Evolutionary conservation across 2,113 vertebrate genomes (phyloP).

Genomic region (Leptocoma aspasia): DNA sequence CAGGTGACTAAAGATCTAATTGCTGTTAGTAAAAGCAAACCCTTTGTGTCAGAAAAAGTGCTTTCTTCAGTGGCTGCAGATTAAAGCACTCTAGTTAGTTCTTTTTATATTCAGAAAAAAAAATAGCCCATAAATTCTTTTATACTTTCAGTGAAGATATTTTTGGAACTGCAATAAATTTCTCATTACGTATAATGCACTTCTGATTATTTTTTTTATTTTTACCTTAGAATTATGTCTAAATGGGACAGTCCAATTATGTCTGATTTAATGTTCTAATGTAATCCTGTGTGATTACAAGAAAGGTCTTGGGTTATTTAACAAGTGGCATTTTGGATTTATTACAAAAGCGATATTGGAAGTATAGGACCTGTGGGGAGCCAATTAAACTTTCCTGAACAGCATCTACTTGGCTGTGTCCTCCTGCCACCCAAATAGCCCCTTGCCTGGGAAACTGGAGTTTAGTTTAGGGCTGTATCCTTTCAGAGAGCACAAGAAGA

Average conservation of each 20-base stretch:
- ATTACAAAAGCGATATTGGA: background rate
- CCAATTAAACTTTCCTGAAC: constrained; percentile 46
- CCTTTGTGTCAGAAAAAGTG: background rate
- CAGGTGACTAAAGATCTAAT: constrained; percentile 20
- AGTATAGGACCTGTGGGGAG: constrained; percentile 23
- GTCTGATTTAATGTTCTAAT: constrained; percentile 56
- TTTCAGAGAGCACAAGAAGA: background rate
- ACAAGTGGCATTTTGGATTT: constrained; percentile 42
- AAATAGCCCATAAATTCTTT: constrained; percentile 49
- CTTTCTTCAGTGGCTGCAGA: constrained; percentile 20
- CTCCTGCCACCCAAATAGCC: background rate
- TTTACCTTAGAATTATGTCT: constrained; percentile 54
- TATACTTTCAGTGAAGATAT: constrained; percentile 24
- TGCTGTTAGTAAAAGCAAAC: constrained; percentile 30
- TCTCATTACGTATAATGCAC: constrained; percentile 7
- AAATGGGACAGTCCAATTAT: constrained; percentile 61
- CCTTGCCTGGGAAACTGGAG: background rate
- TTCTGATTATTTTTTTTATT: background rate
- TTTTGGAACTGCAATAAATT: constrained; percentile 52
- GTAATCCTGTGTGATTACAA: constrained; percentile 54
- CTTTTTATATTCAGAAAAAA: constrained; percentile 4
- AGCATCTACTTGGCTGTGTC: background rate
- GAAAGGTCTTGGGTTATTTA: constrained; percentile 48
- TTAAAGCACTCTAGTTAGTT: constrained; percentile 37
- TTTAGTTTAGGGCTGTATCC: background rate